Conservation (phyloP, 2,797 vertebrate genomes). For the Poliocrania exsul region DNA sequence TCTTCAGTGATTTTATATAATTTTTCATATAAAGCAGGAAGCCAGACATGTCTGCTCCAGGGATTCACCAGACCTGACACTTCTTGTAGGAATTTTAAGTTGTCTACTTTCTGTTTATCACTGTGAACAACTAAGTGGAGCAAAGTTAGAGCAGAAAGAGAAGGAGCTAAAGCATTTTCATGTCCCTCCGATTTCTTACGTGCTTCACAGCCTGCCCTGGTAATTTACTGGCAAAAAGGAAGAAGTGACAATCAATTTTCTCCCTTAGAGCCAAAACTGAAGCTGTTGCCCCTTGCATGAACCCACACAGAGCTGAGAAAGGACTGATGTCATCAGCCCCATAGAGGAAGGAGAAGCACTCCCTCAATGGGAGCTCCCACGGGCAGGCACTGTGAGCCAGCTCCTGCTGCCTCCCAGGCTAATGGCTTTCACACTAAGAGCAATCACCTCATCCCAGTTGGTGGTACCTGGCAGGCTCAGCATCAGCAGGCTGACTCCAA, state of each 20-base stretch:
- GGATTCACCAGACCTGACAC: not conserved
- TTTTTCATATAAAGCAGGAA: not conserved
- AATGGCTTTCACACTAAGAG: not conserved
- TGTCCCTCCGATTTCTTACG: not conserved
- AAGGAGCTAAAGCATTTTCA: not conserved
- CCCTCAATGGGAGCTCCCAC: constrained; percentile 11
- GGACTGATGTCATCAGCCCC: constrained; percentile 37
- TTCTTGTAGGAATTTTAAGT: not conserved
- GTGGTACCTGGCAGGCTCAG: constrained; percentile 28
- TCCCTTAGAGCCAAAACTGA: constrained; percentile 1
- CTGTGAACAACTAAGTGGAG: not conserved
- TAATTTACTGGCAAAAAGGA: constrained; percentile 4
- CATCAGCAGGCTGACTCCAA: not conserved
- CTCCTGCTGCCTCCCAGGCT: not conserved
- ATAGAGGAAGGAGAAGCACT: not conserved
- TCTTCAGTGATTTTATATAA: not conserved
- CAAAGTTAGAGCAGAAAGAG: not conserved
- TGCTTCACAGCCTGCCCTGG: not conserved
- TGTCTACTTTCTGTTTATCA: not conserved
- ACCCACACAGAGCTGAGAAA: constrained; percentile 51
- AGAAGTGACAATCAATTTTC: constrained; percentile 39
- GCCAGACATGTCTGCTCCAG: not conserved
- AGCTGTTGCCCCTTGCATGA: constrained; percentile 59
- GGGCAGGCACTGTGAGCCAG: not conserved
- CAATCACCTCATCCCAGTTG: not conserved